Conservation (phyloP, 2,113 vertebrate species). For the Ciconia maguari region DNA sequence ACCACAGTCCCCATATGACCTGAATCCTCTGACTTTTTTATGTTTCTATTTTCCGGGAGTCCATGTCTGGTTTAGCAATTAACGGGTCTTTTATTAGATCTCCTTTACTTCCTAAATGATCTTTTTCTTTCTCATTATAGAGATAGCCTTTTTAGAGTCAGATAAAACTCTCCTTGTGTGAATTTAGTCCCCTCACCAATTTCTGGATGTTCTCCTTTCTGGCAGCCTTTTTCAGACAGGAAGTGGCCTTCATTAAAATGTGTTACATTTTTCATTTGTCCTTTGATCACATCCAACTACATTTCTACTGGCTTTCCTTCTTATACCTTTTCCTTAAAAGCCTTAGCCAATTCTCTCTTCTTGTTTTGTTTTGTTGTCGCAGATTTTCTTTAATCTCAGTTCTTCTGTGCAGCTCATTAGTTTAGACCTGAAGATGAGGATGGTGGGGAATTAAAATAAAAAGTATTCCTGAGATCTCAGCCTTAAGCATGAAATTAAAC, state of each 20-base stretch:
- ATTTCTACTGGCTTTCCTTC: not conserved
- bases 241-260: not conserved
- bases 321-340: not conserved
- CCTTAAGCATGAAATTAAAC: not conserved
- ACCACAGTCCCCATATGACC: not conserved
- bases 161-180: not conserved
- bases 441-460: not conserved
- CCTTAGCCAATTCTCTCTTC: not conserved
- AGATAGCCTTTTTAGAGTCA: not conserved
- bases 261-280: not conserved
- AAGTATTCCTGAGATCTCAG: not conserved
- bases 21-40: not conserved
- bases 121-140: conserved; percentile 22
- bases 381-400: not conserved
- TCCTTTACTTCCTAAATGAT: conserved; percentile 29
- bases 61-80: conserved; percentile 30
- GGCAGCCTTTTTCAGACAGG: not conserved
- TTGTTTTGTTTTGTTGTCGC: not conserved
- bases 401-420: not conserved
- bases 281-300: not conserved
- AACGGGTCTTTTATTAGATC: conserved; percentile 43
- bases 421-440: not conserved
- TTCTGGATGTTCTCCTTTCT: not conserved
- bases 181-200: not conserved
- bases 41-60: conserved; percentile 14